phyloP scores from a whole-genome alignment of 2,797 vertebrate genomes.

The Crax fasciolata region DNA sequence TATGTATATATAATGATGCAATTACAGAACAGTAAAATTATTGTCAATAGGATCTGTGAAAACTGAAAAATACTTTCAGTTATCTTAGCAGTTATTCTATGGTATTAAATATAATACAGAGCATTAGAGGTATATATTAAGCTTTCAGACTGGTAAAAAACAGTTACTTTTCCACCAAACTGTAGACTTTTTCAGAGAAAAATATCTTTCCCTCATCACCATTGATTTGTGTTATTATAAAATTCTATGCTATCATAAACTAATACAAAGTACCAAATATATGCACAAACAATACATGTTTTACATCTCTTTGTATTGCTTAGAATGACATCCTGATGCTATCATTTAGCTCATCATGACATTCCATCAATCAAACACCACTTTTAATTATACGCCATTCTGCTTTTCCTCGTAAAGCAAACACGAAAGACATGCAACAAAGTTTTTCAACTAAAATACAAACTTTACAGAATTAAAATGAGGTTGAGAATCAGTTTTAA shows the following conservation, averaged over 20 bases:
- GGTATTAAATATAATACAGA: not conserved
- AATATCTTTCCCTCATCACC: not conserved
- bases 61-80: not conserved
- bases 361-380: slow-evolving; percentile 62
- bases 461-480: slow-evolving; percentile 65
- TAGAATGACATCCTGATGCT: slow-evolving; percentile 11
- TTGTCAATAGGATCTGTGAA: not conserved
- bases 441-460: slow-evolving; percentile 52
- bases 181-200: not conserved
- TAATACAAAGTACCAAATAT: not conserved
- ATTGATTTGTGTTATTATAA: not conserved
- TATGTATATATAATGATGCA: not conserved
- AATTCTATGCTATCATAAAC: not conserved
- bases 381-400: slow-evolving; percentile 33
- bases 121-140: not conserved
- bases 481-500: slow-evolving; percentile 69
- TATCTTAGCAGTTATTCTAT: not conserved
- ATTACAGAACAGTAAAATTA: not conserved
- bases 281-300: not conserved
- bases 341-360: slow-evolving; percentile 27
- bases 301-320: not conserved
- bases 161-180: not conserved
- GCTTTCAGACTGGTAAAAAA: not conserved
- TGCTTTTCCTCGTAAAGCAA: not conserved
- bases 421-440: not conserved